Percentiles rank a stretch among this genome's conserved stretches.
Evolutionary conservation across 2,797 vertebrate species (phyloP).

Genomic region (Phataginus tricuspis): DNA sequence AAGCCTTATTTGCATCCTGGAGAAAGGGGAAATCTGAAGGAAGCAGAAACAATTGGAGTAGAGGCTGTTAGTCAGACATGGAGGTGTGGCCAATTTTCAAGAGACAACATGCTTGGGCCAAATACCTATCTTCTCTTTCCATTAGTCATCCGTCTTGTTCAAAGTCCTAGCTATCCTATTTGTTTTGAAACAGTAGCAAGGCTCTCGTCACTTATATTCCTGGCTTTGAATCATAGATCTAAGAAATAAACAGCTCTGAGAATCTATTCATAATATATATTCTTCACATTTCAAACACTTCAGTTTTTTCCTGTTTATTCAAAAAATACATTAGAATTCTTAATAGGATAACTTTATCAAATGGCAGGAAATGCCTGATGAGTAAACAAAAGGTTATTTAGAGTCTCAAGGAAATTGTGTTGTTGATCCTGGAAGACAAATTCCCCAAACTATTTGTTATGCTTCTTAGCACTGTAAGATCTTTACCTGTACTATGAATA

Average conservation of each 20-base stretch:
- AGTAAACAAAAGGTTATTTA: slow-evolving; percentile 3
- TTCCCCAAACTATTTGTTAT: background rate
- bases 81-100: background rate
- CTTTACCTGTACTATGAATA: background rate
- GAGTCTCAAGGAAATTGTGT: slow-evolving; percentile 13
- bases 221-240: background rate
- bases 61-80: background rate
- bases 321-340: background rate
- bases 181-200: background rate
- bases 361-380: background rate
- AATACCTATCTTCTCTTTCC: background rate
- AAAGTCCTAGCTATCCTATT: background rate
- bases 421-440: slow-evolving; percentile 7
- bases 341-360: slow-evolving; percentile 26
- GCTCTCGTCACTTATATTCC: background rate
- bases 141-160: background rate
- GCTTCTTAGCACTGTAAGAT: background rate
- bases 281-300: background rate
- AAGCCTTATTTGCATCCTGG: background rate
- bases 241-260: background rate
- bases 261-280: background rate
- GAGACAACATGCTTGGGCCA: background rate
- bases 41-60: background rate
- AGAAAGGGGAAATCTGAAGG: background rate
- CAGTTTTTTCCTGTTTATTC: background rate